Base-by-base conservation (phyloP, 1,140 invertebrate species). In the Leptoteleia sp. region DNA sequence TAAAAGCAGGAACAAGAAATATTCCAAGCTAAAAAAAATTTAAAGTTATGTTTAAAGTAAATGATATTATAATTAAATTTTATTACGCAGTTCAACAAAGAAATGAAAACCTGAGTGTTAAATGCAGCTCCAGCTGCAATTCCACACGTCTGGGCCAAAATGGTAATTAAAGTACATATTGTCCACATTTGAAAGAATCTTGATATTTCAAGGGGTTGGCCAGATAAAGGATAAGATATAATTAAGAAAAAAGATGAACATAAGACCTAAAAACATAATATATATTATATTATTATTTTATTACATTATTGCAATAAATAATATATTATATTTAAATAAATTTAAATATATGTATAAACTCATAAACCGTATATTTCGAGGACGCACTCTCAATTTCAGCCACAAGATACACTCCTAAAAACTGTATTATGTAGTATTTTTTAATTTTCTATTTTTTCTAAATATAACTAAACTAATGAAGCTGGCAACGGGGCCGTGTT, bases 201-300 rank as follows among this genome's bases (percentile, higher is more conserved):
- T 6, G 90, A 70, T 0, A 87, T 75, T 17, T 96, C 94, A 50
- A 91, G 82, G 0, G 95, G 95, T 80, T 97, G 96, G 0, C 93
- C 93, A 0, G 95, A 96, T 91, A 97, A 91, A 79, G 92, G 94
- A 88, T 96, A 97, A 0, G 94, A 92, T 13, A 95, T 93, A 11
- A 92, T 84, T 8, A 95, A 86, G 81, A 96, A 96, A 1, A 93
- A 82, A 0, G 95, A 92, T 1, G 95, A 94, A 81, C 93, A 94
- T 15, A 94, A 68, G 38, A 95, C 86, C 93, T 94, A 89, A 25
- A 25, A n/a, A n/a, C n/a, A n/a, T n/a, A n/a, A n/a, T n/a, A n/a
- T n/a, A n/a, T n/a, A n/a, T n/a, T n/a, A n/a, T n/a, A n/a, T n/a
- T n/a, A n/a, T n/a, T n/a, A n/a, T n/a, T n/a, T n/a, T n/a, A n/a